Percentiles rank a stretch among this genome's conserved stretches.
Evolutionary conservation across 2,888 invertebrate species (phyloP).

Genomic region (Hemaris fuciformis): DNA sequence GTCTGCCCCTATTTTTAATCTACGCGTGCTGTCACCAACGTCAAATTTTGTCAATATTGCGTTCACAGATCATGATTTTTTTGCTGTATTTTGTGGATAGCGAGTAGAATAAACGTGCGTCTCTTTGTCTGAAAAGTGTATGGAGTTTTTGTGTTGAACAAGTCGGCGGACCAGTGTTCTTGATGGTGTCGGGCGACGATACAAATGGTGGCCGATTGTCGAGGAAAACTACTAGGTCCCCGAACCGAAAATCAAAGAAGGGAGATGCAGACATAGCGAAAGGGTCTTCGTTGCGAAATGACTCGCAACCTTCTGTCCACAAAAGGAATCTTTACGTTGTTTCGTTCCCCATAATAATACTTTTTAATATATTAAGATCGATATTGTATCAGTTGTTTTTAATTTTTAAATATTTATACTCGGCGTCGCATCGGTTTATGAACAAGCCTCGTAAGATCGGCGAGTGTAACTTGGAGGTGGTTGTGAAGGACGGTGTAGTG

Average conservation of each 20-base stretch:
- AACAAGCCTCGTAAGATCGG: conserved; percentile 82
- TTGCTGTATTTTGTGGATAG: conserved; percentile 58
- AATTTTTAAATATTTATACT: conserved; percentile 92
- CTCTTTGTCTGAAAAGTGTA: conserved; percentile 69
- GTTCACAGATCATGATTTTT: conserved; percentile 38
- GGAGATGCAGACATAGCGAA: conserved; percentile 83
- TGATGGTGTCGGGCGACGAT: conserved; percentile 82
- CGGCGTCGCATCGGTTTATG: conserved; percentile 89
- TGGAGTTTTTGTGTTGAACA: conserved; percentile 69
- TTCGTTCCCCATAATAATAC: conserved; percentile 92
- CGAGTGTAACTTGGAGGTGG: conserved; percentile 82
- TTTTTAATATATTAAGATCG: conserved; percentile 91
- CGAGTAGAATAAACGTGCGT: conserved; percentile 58
- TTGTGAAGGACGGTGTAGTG: conserved; percentile 78
- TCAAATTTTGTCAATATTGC: conserved; percentile 50
- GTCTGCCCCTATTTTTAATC: conserved; percentile 6
- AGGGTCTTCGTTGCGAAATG: conserved; percentile 82
- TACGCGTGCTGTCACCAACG: conserved; percentile 27
- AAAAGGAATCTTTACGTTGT: conserved; percentile 94
- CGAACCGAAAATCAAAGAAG: conserved; percentile 84
- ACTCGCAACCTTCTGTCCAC: conserved; percentile 88
- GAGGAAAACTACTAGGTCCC: conserved; percentile 85
- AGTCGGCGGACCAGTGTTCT: conserved; percentile 68
- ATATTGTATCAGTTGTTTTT: conserved; percentile 93
- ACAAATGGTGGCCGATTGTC: conserved; percentile 84